Percentiles rank a stretch among this genome's conserved stretches.
Evolutionary conservation across 37 sponge, comb jelly and placozoan species (phyloP).

Genomic region (Hexactinellida sp.): DNA sequence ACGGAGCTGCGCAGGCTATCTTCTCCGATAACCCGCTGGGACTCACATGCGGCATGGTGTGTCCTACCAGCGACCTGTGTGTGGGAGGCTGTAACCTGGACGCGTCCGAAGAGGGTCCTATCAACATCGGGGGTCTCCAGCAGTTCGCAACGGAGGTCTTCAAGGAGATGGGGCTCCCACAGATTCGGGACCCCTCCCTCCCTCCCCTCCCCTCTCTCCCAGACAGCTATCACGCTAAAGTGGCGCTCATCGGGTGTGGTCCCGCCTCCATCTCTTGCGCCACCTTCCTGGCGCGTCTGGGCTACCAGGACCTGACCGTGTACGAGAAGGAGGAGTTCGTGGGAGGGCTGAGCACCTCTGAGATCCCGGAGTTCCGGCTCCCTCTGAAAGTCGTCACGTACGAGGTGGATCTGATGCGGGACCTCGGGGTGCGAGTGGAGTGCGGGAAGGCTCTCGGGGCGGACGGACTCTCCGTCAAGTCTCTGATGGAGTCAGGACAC

Average conservation of each 20-base stretch:
- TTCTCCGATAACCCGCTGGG: constrained; percentile 96
- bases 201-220: constrained; percentile 48
- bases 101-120: constrained; percentile 86
- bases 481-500: constrained; percentile 40
- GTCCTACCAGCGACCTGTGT: constrained; percentile 90
- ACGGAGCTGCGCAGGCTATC: constrained; percentile 82
- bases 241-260: constrained; percentile 87
- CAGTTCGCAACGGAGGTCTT: constrained; percentile 97
- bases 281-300: constrained; percentile 81
- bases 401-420: constrained; percentile 89
- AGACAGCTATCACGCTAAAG: constrained; percentile 87
- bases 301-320: constrained; percentile 73
- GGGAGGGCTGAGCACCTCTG: constrained; percentile 90
- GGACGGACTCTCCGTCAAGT: constrained; percentile 29
- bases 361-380: constrained; percentile 85
- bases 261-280: constrained; percentile 97
- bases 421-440: constrained; percentile 79
- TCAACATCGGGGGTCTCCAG: constrained; percentile 94
- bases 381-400: constrained; percentile 90
- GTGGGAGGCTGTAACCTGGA: constrained; percentile 93
- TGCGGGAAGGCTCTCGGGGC: background rate
- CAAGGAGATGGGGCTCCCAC: constrained; percentile 79
- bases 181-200: constrained; percentile 69
- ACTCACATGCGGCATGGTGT: constrained; percentile 91
- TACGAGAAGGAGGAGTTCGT: constrained; percentile 78